Evolutionary conservation across 2,797 vertebrate genomes (phyloP).

Genomic region (Toxotes lorentzi): DNA sequence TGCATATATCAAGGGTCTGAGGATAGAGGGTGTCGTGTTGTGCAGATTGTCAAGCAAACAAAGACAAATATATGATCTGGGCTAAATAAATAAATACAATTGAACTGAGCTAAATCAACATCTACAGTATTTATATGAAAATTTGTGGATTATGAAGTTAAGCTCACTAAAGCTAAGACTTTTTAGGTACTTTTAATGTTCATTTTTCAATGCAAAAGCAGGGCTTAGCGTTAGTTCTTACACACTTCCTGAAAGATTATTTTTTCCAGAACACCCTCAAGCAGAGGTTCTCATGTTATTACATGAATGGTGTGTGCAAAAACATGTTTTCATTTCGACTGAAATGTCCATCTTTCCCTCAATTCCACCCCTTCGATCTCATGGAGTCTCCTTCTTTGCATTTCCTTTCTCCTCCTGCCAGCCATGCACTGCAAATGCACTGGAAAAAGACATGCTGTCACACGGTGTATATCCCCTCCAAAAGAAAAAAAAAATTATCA

Average conservation of each 20-base stretch:
- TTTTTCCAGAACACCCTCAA: slow-evolving; percentile 37
- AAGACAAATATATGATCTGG: not conserved
- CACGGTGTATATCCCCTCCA: slow-evolving; percentile 36
- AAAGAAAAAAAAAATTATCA: slow-evolving; percentile 36
- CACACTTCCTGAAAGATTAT: slow-evolving; percentile 31
- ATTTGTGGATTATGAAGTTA: not conserved
- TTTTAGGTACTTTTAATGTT: slow-evolving; percentile 18
- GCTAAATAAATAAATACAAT: not conserved
- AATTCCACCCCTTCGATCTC: slow-evolving; percentile 60
- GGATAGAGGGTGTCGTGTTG: not conserved
- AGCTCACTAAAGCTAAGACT: not conserved
- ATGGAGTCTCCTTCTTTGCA: slow-evolving; percentile 51
- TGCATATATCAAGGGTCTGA: not conserved
- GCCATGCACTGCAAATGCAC: too few relatives aligned
- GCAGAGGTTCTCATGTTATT: slow-evolving; percentile 56
- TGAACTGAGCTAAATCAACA: not conserved
- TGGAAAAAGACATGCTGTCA: slow-evolving; percentile 66
- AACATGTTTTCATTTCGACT: slow-evolving; percentile 61
- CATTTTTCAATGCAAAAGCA: slow-evolving; percentile 20
- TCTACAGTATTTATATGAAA: slow-evolving; percentile 3
- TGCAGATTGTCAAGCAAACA: not conserved
- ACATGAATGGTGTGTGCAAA: slow-evolving; percentile 50
- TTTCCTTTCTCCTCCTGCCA: slow-evolving; percentile 65
- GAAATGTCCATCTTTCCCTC: slow-evolving; percentile 49
- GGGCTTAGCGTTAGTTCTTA: slow-evolving; percentile 15